Conservation (phyloP, 2,888 invertebrate species). For the Sceliomorpha sp. region DNA sequence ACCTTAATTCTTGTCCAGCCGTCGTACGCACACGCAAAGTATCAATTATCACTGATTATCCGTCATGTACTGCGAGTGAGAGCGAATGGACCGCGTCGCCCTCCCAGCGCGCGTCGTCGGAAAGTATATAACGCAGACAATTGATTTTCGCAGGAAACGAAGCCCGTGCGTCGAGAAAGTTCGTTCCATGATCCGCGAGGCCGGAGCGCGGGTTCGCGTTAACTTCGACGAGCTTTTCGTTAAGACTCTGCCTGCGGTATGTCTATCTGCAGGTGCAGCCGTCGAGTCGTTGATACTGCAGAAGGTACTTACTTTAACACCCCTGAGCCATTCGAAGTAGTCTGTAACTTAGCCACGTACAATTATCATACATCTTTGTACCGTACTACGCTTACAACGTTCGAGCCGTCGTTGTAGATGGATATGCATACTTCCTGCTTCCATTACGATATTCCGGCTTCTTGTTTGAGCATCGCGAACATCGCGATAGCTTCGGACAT, state of each 20-base stretch:
- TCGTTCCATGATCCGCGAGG: too few relatives aligned
- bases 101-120: neutral
- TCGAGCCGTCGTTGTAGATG: slow-evolving; percentile 70
- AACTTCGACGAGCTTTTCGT: slow-evolving; percentile 39
- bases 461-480: slow-evolving; percentile 7
- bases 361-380: slow-evolving; percentile 75
- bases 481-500: too few relatives aligned
- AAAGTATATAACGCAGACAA: slow-evolving; percentile 23
- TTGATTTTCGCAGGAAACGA: slow-evolving; percentile 30
- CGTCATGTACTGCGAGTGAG: slow-evolving; percentile 17
- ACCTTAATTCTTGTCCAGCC: slow-evolving; percentile 32
- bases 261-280: slow-evolving; percentile 33
- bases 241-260: slow-evolving; percentile 50
- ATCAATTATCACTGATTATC: slow-evolving; percentile 36
- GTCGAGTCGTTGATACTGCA: slow-evolving; percentile 67
- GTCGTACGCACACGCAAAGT: slow-evolving; percentile 20
- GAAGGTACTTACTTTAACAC: slow-evolving; percentile 71
- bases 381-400: slow-evolving; percentile 65
- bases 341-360: slow-evolving; percentile 75
- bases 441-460: slow-evolving; percentile 8
- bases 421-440: slow-evolving; percentile 58
- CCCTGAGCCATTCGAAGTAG: slow-evolving; percentile 69
- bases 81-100: slow-evolving; percentile 1
- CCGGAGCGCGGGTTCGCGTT: slow-evolving; percentile 15
- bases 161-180: slow-evolving; percentile 29